A percentile compares a stretch with the other conserved stretches of the same genome.
These are phyloP conservation scores for Blastobasis adustella DNA, from an alignment of 2,888 invertebrate genomes.

Conservation along the genomic window DNA sequence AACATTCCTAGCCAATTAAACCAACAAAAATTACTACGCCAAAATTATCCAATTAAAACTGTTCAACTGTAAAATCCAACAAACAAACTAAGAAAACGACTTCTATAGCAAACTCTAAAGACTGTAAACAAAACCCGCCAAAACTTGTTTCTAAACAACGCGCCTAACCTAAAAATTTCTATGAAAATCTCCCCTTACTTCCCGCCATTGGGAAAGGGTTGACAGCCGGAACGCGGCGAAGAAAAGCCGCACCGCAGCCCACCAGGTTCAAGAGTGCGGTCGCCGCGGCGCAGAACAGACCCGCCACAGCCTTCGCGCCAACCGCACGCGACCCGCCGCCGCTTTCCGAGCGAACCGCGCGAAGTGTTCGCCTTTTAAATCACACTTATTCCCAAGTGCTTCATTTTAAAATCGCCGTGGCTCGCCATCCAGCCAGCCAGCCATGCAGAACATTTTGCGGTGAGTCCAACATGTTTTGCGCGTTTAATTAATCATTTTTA, in stretches of 20 bases:
- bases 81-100: too few species aligned
- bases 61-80: too few species aligned
- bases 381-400: conserved; percentile 7
- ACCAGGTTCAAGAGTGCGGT: conserved; percentile 61
- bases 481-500: conserved; percentile 20
- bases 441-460: conserved; percentile 61
- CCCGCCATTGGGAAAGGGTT: too few species aligned
- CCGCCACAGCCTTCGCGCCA: conserved; percentile 46
- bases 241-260: conserved; percentile 29
- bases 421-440: conserved; percentile 27
- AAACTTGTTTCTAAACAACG: neutral
- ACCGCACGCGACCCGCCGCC: conserved; percentile 36
- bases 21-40: too few species aligned
- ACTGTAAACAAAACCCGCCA: neutral
- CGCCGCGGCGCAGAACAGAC: conserved; percentile 40
- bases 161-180: too few species aligned
- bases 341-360: conserved; percentile 20
- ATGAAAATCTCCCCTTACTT: too few species aligned
- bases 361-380: conserved; percentile 26
- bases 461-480: conserved; percentile 33
- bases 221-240: too few species aligned
- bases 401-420: conserved; percentile 31
- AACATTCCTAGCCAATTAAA: too few species aligned
- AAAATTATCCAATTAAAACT: too few species aligned
- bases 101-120: neutral